Base-by-base conservation (phyloP, 2,113 vertebrate genomes). In the Hydrochoerus hydrochaeris region DNA sequence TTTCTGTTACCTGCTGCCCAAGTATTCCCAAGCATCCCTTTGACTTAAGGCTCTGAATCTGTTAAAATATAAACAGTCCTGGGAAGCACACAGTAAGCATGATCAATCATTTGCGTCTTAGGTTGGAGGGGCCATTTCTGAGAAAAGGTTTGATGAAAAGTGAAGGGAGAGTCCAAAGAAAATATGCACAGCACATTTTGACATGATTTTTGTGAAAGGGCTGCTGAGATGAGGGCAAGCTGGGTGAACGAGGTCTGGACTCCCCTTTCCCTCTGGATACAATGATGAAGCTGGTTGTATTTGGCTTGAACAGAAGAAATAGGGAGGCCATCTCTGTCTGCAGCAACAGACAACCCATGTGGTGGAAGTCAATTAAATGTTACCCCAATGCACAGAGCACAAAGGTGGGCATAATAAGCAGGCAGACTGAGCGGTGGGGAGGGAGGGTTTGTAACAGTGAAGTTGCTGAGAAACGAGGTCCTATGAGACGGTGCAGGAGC, bases 41-140 rank as follows among this genome's bases (percentile, higher is more conserved):
- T 44, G 7, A 38, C 44, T 85, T 30, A 69, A 96, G n/a, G 49
- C 24, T 96, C 78, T 95, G 65, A 95, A 95, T 26, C 84, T 97
- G 52, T 92, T 95, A 90, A 96, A 95, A 88, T 88, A 13, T 91
- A 93, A 97, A 96, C 82, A 92, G 32, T 90, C 58, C 57, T 58
- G 46, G 65, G 90, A 93, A 78, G 35, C 49, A 54, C 71, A 91
- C 12, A 52, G 54, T 90, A 95, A 95, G 90, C 93, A 92, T 96
- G 95, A 73, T 58, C 41, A 19, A 13, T 94, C 93, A 95, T 58
- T 88, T 85, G 90, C 75, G 90, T 91, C 90, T 92, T 90, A 90
- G 52, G 28, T 63, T 78, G 12, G 57, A 95, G 82, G 46, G 57
- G 20, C 52, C 87, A 92, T 92, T 97, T 94, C 84, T 92, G 95